Evolutionary conservation across 2,113 vertebrate species (phyloP).

Genomic region (Lutjanus erythropterus): DNA sequence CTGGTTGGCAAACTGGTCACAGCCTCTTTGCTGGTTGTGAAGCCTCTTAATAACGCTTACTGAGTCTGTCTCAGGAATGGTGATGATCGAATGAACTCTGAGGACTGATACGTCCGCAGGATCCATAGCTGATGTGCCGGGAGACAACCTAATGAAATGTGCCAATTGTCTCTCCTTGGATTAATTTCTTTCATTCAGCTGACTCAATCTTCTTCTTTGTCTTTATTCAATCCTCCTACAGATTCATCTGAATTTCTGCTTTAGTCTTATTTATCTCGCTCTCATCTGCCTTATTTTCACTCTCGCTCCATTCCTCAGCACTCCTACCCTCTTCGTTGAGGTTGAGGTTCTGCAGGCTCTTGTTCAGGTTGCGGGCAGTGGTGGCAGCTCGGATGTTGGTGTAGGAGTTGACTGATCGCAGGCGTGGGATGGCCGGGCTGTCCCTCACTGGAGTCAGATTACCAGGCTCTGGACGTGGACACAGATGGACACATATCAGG

Average conservation of each 20-base stretch:
- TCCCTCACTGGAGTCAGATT: slow-evolving; percentile 94
- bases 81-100: slow-evolving; percentile 14
- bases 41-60: background rate
- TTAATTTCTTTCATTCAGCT: slow-evolving; percentile 10
- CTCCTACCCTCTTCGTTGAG: slow-evolving; percentile 93
- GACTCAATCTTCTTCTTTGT: slow-evolving; percentile 10
- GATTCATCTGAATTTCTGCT: background rate
- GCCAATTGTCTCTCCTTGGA: background rate
- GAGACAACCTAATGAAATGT: background rate
- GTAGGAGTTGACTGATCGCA: slow-evolving; percentile 97
- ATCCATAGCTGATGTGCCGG: background rate
- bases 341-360: slow-evolving; percentile 98
- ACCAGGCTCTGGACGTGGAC: slow-evolving; percentile 86
- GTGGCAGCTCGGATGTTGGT: slow-evolving; percentile 97
- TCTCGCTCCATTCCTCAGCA: background rate
- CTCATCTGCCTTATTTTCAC: background rate
- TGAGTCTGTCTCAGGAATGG: background rate
- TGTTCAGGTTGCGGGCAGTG: slow-evolving; percentile 94
- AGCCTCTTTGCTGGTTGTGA: background rate
- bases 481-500: background rate
- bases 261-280: slow-evolving; percentile 10
- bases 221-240: slow-evolving; percentile 1
- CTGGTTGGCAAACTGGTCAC: background rate
- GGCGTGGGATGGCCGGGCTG: slow-evolving; percentile 91
- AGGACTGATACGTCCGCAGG: background rate